These are phyloP conservation scores for Hemibates koningsi DNA, from an alignment of 2,113 vertebrate species.

Conservation along the genomic window DNA sequence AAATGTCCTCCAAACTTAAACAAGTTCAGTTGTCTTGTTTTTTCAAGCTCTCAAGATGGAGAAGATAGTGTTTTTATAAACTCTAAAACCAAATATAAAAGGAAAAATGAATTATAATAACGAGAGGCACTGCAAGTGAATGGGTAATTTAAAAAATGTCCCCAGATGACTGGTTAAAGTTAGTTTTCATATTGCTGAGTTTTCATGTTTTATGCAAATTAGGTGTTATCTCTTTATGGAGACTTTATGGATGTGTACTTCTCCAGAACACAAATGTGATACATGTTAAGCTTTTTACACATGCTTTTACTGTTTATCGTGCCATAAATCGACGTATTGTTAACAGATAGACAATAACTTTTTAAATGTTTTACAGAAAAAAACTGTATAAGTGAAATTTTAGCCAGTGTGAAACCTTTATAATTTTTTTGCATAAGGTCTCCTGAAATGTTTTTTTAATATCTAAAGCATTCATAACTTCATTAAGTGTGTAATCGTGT, in stretches of 20 bases:
- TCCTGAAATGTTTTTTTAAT: neutral
- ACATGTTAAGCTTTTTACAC: neutral
- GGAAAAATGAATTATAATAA: neutral
- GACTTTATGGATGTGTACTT: neutral
- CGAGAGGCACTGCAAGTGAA: neutral
- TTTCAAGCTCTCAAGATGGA: neutral
- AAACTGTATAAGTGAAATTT: neutral
- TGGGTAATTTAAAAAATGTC: neutral
- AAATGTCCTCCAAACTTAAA: no score
- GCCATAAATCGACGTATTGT: neutral
- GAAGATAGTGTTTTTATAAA: neutral
- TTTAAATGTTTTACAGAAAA: neutral
- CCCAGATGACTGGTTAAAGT: neutral
- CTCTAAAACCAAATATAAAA: neutral
- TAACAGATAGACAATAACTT: neutral
- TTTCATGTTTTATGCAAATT: neutral
- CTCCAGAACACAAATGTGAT: neutral
- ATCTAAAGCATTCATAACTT: neutral
- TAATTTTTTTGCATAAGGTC: neutral
- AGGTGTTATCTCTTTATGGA: neutral
- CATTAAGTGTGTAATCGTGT: neutral
- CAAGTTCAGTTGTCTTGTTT: no score
- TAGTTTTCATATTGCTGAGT: neutral
- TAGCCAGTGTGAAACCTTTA: neutral
- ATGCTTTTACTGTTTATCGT: neutral